Evolutionary conservation across 1,140 invertebrate genomes (phyloP), one percentile per base, ranked within the genome.

Genomic region (Ruditapes philippinarum): DNA sequence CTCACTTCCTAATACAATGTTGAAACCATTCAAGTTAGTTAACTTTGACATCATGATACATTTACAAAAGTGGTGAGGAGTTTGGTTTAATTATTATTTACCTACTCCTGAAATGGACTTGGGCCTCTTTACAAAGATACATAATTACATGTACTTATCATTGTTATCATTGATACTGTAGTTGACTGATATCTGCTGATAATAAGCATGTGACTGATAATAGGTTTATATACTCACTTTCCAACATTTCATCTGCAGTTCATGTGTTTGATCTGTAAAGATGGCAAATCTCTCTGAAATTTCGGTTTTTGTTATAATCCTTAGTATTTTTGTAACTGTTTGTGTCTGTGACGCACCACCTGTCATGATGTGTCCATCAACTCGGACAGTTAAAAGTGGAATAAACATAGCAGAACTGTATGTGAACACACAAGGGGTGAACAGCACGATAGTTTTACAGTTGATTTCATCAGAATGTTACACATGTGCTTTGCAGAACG

Each of bases 401-500:
- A 31, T 88, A 0, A 88, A 88, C 40, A 49, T 78, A 65, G 85
- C 85, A 40, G 25, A 79, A 11, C 85, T 88, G 17, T 36, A 42
- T 19, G 57, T 88, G 0, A 80, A 88, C 40, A 80, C 74, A 33
- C 17, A 28, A 33, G 85, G 85, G 36, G 85, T 80, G n/a, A 25
- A 68, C 51, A 80, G 42, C 40, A 80, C 74, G 7, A 70, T 88
- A 7, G 45, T 80, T 40, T 33, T 88, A 49, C 85, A 88, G 40
- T 28, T 88, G 51, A 33, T 88, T 38, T 79, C 85, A 25, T 7
- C 60, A 14, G 60, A 88, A 49, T 88, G 85, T 49, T 62, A 88
- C 45, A 88, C 49, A 5, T 88, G 85, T 54, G 11, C 31, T 25
- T 76, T 88, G 14, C 85, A 88, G 76, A 88, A 88, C 54, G 76